Conservation (phyloP, 1,140 invertebrate genomes). For the Fragariocoptes setiger region DNA sequence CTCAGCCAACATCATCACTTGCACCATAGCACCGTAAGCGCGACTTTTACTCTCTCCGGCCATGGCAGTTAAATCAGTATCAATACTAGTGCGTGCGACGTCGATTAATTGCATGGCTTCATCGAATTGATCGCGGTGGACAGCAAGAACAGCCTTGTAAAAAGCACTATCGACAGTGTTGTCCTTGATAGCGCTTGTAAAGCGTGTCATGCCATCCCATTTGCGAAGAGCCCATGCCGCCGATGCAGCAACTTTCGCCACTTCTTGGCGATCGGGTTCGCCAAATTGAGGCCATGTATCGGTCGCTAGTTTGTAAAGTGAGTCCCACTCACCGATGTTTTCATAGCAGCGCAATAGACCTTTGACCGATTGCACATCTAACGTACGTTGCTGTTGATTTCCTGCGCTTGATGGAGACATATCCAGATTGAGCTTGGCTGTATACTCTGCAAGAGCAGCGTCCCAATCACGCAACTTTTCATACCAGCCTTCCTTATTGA, state of each 20-base stretch:
- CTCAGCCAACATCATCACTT: conserved; percentile 80
- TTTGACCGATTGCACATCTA: conserved; percentile 47
- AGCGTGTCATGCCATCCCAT: conserved; percentile 68
- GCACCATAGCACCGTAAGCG: conserved; percentile 87
- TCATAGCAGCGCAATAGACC: conserved; percentile 89
- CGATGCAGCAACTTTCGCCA: conserved; percentile 63
- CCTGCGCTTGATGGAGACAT: too few species aligned
- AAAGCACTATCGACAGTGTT: conserved; percentile 78
- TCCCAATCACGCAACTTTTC: conserved; percentile 98
- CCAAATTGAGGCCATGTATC: conserved; percentile 31
- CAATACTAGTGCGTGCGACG: conserved; percentile 59
- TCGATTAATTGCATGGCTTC: conserved; percentile 40
- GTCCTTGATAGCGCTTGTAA: conserved; percentile 47
- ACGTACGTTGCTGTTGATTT: conserved; percentile 14
- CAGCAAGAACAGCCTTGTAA: conserved; percentile 67
- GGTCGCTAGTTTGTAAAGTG: conserved; percentile 40
- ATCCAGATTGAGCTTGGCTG: too few species aligned
- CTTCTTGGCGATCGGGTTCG: conserved; percentile 33
- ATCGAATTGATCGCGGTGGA: conserved; percentile 51
- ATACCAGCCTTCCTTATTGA: conserved; percentile 81
- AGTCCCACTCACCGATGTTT: conserved; percentile 79
- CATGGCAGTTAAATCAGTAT: conserved; percentile 87
- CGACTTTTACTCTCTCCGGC: conserved; percentile 89
- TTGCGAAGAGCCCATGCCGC: conserved; percentile 60
- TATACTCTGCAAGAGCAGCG: conserved; percentile 58